Evolutionary conservation across 2,888 invertebrate species (phyloP).

Genomic region (Meloe dianella): DNA sequence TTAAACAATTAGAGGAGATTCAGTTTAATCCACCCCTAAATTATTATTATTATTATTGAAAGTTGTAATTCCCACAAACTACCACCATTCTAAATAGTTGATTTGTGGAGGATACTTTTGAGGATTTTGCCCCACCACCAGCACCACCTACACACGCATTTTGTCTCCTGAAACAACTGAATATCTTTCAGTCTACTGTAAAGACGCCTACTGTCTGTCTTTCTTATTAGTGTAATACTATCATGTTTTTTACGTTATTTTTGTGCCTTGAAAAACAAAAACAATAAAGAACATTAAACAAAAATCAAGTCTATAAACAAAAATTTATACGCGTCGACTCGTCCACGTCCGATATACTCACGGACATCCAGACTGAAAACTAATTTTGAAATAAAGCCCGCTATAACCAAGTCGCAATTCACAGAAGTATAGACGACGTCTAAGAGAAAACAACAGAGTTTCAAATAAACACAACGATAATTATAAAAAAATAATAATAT

Average conservation of each 20-base stretch:
- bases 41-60: not conserved
- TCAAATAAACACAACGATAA: not conserved
- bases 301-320: constrained; percentile 15
- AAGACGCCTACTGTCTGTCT: not conserved
- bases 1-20: not conserved
- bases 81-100: not conserved
- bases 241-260: not conserved
- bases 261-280: not conserved
- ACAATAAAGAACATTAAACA: too few relatives aligned
- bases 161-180: not conserved
- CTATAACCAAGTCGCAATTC: constrained; percentile 40
- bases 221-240: not conserved
- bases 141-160: not conserved
- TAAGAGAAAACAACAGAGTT: constrained; percentile 30
- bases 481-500: not conserved
- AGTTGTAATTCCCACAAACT: not conserved
- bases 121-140: not conserved
- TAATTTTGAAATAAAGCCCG: constrained; percentile 48
- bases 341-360: constrained; percentile 25
- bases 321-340: constrained; percentile 31
- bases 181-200: not conserved
- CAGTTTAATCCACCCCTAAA: not conserved
- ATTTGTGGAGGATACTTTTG: not conserved
- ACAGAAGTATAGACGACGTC: constrained; percentile 43
- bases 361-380: constrained; percentile 39